A percentile compares a stretch with the other conserved stretches of the same genome.
Conservation (phyloP, 2,797 vertebrate genomes). For the Hafferia zeledoni region DNA sequence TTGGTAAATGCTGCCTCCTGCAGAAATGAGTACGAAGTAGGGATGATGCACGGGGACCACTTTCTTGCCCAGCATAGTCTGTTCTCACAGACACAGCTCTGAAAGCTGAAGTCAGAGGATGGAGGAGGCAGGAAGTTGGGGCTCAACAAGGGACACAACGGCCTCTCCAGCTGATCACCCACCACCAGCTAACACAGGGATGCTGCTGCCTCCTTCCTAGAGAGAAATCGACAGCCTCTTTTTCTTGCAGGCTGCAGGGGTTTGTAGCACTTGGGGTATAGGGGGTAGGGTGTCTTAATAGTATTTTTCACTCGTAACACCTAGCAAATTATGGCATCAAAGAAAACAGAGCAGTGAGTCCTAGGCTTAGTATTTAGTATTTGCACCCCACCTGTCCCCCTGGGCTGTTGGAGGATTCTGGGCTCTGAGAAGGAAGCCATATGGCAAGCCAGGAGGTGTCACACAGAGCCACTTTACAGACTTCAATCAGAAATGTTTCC, state of each 20-base stretch:
- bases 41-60: neutral
- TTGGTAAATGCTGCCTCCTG: constrained; percentile 4
- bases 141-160: neutral
- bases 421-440: neutral
- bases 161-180: neutral
- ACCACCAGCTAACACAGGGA: neutral
- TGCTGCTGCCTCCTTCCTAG: neutral
- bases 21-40: neutral
- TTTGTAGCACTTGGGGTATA: neutral
- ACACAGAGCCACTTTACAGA: neutral
- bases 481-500: neutral
- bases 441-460: constrained; percentile 1
- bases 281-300: neutral
- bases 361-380: neutral
- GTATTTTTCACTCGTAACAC: neutral
- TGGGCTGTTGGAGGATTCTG: neutral
- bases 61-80: neutral
- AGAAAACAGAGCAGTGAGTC: neutral
- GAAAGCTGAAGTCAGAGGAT: neutral
- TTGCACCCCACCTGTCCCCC: neutral
- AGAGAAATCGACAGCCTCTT: neutral
- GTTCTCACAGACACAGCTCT: neutral
- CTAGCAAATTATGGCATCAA: neutral
- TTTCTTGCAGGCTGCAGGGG: neutral
- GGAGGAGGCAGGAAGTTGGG: neutral